Percentiles rank a stretch among this genome's conserved stretches.
These are phyloP conservation scores for Esox masquinongy DNA, from an alignment of 2,797 vertebrate species.

Conservation along the genomic window DNA sequence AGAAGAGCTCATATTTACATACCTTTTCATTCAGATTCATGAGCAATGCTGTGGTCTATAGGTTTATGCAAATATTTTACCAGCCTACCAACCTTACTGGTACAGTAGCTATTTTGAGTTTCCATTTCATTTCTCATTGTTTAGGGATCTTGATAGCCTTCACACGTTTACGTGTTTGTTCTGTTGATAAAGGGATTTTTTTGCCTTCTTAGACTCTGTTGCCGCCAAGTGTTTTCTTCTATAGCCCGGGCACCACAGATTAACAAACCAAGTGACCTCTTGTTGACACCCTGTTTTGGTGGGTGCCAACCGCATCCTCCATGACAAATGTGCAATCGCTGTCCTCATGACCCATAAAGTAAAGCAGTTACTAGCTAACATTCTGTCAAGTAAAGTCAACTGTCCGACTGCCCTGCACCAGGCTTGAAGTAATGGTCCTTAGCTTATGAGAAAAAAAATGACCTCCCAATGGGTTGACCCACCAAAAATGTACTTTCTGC, in stretches of 20 bases:
- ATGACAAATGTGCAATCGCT: background rate
- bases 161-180: background rate
- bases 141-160: background rate
- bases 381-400: background rate
- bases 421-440: too few species aligned
- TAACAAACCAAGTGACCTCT: background rate
- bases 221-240: background rate
- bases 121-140: background rate
- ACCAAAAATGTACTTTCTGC: too few species aligned
- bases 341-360: background rate
- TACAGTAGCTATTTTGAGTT: background rate
- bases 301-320: background rate
- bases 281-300: slow-evolving; percentile 1
- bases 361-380: slow-evolving; percentile 1
- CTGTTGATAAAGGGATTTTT: background rate
- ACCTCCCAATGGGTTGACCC: too few species aligned
- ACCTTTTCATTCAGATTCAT: background rate
- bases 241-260: background rate
- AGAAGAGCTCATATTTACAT: background rate
- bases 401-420: too few species aligned
- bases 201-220: background rate
- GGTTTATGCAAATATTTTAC: background rate
- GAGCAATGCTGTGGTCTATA: background rate
- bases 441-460: too few species aligned
- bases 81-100: background rate